These are phyloP conservation scores for Contarinia nasturtii DNA, from an alignment of 1,140 invertebrate genomes.

Conservation along the genomic window DNA sequence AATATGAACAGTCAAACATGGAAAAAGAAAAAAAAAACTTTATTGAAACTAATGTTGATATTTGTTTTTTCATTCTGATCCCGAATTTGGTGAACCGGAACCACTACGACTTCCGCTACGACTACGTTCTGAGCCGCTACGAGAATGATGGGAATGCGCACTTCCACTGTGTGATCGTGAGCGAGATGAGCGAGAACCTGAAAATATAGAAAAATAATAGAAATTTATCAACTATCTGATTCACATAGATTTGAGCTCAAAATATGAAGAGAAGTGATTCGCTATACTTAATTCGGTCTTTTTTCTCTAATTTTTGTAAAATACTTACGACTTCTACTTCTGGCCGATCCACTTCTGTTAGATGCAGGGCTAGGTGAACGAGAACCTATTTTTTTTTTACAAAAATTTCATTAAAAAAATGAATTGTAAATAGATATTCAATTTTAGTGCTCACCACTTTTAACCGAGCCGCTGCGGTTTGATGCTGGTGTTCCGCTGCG, in stretches of 20 bases:
- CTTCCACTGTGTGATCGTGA: conserved; percentile 3
- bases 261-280: too few relatives aligned
- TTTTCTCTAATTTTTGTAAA: too few relatives aligned
- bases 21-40: too few relatives aligned
- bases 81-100: conserved; percentile 7
- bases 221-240: too few relatives aligned
- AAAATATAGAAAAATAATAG: too few relatives aligned
- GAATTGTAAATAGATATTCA: too few relatives aligned
- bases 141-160: not conserved
- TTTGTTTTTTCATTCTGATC: conserved; percentile 13
- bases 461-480: not conserved
- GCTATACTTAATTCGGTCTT: too few relatives aligned
- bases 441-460: not conserved
- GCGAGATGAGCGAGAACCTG: conserved; percentile 6
- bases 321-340: too few relatives aligned
- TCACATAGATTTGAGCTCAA: too few relatives aligned
- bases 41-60: too few relatives aligned
- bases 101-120: not conserved
- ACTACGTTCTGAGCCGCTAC: not conserved
- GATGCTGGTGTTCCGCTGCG: too few relatives aligned
- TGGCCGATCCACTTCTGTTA: conserved; percentile 2
- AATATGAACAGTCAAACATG: too few relatives aligned
- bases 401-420: not conserved
- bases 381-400: not conserved
- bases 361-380: conserved; percentile 9